These are phyloP conservation scores for Semicossyphus pulcher DNA, from an alignment of 2,113 vertebrate genomes.

Conservation along the genomic window DNA sequence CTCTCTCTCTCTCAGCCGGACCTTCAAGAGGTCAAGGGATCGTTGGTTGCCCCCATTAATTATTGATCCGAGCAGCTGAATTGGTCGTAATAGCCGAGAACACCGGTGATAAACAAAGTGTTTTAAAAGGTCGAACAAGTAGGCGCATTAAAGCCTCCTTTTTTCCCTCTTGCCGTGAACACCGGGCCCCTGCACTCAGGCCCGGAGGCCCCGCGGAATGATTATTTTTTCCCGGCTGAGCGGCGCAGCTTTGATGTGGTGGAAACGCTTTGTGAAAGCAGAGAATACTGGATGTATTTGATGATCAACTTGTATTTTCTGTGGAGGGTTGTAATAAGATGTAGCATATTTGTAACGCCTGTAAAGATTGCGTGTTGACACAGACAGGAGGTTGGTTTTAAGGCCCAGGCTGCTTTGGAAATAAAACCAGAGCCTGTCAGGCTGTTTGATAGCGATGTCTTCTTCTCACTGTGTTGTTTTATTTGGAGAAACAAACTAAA, in stretches of 20 bases:
- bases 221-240: constrained; percentile 25
- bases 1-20: constrained; percentile 85
- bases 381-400: not conserved
- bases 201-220: constrained; percentile 62
- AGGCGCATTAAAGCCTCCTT: constrained; percentile 40
- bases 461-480: not conserved
- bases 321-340: constrained; percentile 3
- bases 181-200: constrained; percentile 45
- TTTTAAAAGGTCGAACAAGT: constrained; percentile 70
- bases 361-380: constrained; percentile 24
- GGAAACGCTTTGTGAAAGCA: constrained; percentile 18
- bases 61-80: constrained; percentile 95
- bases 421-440: not conserved
- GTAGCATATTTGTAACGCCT: constrained; percentile 32
- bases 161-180: not conserved
- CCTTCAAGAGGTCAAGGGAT: constrained; percentile 93
- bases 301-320: constrained; percentile 28
- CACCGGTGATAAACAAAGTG: constrained; percentile 84
- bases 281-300: constrained; percentile 21
- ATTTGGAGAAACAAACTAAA: not conserved
- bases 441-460: not conserved
- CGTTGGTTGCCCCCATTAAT: constrained; percentile 92
- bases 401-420: constrained; percentile 31
- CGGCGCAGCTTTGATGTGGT: constrained; percentile 61
- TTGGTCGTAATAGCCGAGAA: constrained; percentile 88